phyloP scores from a whole-genome alignment of 2,113 vertebrate genomes.

The Myanophis thanlyinensis region DNA sequence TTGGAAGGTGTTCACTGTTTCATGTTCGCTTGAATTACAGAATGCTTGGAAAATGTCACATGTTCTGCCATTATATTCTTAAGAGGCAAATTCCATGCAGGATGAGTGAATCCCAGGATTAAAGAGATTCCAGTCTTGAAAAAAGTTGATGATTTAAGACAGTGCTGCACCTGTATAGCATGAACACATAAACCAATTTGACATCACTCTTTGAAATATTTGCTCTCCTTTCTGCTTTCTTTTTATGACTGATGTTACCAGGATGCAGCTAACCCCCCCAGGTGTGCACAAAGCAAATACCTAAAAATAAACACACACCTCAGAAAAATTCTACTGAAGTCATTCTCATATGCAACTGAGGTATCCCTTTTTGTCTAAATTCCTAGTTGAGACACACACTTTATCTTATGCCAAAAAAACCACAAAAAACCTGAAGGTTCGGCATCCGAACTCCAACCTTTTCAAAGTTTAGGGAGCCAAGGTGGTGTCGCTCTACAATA shows the following conservation, averaged over 20 bases:
- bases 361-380: background rate
- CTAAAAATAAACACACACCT: background rate
- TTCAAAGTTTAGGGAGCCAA: background rate
- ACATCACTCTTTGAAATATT: background rate
- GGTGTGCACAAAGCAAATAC: background rate
- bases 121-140: background rate
- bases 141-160: background rate
- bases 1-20: too few relatives aligned
- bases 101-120: background rate
- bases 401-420: background rate
- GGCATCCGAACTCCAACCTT: background rate
- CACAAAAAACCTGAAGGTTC: background rate
- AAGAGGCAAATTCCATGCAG: background rate
- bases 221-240: background rate
- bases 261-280: background rate
- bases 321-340: background rate
- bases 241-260: background rate
- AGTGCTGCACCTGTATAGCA: background rate
- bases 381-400: background rate
- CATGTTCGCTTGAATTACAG: background rate
- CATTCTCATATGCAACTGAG: background rate
- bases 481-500: background rate
- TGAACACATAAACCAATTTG: background rate
- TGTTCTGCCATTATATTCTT: background rate
- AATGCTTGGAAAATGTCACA: background rate